These are phyloP conservation scores for Florisuga fusca DNA, from an alignment of 2,797 vertebrate species.

Conservation along the genomic window DNA sequence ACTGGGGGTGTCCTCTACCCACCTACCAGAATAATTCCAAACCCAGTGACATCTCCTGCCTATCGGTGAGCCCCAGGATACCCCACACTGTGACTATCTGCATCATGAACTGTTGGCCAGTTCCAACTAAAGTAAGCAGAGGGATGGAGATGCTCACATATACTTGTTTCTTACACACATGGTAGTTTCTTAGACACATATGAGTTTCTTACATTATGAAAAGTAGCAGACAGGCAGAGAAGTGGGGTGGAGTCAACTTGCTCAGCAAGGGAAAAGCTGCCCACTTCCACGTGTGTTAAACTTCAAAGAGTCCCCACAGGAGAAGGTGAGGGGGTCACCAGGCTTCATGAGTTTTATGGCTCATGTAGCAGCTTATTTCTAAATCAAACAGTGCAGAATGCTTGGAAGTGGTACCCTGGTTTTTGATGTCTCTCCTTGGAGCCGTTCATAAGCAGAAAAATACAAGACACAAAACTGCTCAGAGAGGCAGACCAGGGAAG, in stretches of 20 bases:
- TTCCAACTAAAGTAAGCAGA: neutral
- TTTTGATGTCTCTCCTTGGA: neutral
- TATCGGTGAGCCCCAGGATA: rapidly evolving
- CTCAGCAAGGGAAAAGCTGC: constrained; percentile 12
- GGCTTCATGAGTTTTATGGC: neutral
- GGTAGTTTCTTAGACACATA: rapidly evolving
- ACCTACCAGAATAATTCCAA: neutral
- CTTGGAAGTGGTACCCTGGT: neutral
- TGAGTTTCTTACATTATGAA: neutral
- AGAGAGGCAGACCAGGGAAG: neutral
- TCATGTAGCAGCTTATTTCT: constrained; percentile 20
- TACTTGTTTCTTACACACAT: neutral
- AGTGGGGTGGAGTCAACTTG: neutral
- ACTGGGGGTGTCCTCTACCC: neutral
- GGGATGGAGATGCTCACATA: neutral
- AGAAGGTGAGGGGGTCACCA: constrained; percentile 34
- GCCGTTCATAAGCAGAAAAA: neutral
- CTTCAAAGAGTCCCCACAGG: constrained; percentile 8
- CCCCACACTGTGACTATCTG: neutral
- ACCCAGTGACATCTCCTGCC: rapidly evolving
- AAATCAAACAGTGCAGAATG: neutral
- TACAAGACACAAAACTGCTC: neutral
- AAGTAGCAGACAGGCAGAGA: neutral
- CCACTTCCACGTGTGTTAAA: constrained; percentile 23
- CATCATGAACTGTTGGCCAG: neutral